Conservation (phyloP, 2,888 invertebrate genomes). For the Drosophila anomelani region DNA sequence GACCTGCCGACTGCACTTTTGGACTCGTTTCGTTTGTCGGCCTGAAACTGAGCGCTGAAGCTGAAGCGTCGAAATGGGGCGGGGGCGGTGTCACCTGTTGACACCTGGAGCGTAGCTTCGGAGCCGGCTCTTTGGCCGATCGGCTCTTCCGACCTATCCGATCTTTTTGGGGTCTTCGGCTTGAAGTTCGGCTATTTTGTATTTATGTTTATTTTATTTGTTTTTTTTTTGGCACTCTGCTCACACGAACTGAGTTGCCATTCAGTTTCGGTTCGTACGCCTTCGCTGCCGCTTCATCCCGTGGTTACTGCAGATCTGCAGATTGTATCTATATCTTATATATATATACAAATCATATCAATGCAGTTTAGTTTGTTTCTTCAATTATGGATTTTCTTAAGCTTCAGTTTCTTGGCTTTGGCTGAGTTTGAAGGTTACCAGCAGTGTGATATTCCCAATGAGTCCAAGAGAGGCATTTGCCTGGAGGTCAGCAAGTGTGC, state of each 20-base stretch:
- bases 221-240: constrained; percentile 22
- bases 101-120: constrained; percentile 50
- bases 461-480: constrained; percentile 81
- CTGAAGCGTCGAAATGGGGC: constrained; percentile 40
- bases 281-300: constrained; percentile 28
- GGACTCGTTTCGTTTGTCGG: constrained; percentile 69
- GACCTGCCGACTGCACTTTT: constrained; percentile 67
- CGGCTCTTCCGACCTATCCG: constrained; percentile 41
- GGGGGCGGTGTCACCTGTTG: constrained; percentile 59
- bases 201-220: constrained; percentile 16
- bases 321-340: constrained; percentile 14
- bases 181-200: constrained; percentile 35
- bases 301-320: constrained; percentile 25
- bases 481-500: constrained; percentile 73
- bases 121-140: constrained; percentile 69
- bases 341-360: constrained; percentile 12
- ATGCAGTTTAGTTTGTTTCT: constrained; percentile 38
- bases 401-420: constrained; percentile 3
- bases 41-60: background rate
- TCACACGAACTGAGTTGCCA: constrained; percentile 27
- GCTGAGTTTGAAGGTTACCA: constrained; percentile 19
- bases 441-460: constrained; percentile 83
- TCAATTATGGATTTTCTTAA: constrained; percentile 53
- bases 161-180: constrained; percentile 39
- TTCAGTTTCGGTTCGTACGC: constrained; percentile 55